A percentile compares a stretch with the other conserved stretches of the same genome.
These are phyloP conservation scores for Aleiodes alternator DNA, from an alignment of 2,888 invertebrate genomes.

Conservation along the genomic window DNA sequence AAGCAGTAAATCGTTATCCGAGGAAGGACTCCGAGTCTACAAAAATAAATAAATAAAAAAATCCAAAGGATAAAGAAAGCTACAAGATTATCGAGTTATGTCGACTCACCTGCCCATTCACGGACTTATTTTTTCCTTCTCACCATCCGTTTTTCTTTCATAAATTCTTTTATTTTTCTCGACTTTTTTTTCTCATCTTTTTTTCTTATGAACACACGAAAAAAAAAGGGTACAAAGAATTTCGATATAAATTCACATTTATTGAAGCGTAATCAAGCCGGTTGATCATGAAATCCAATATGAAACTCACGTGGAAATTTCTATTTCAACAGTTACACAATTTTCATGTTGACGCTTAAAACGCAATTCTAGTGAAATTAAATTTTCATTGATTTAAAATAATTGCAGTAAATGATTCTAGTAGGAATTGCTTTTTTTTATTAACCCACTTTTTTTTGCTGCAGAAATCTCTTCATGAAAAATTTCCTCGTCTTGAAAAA, in stretches of 20 bases:
- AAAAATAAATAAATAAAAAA: neutral
- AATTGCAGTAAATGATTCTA: neutral
- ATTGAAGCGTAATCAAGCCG: slow-evolving; percentile 33
- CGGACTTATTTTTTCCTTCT: neutral
- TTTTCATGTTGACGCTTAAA: slow-evolving; percentile 20
- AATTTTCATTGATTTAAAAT: slow-evolving; percentile 21
- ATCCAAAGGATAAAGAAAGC: neutral
- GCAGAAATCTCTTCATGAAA: too few relatives aligned
- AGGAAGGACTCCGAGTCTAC: slow-evolving; percentile 13
- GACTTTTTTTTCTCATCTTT: neutral
- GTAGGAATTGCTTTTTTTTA: too few relatives aligned
- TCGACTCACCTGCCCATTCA: neutral
- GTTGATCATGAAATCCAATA: slow-evolving; percentile 31
- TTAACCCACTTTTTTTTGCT: too few relatives aligned
- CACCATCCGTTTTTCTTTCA: neutral
- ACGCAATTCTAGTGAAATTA: slow-evolving; percentile 20
- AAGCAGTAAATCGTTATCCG: slow-evolving; percentile 33
- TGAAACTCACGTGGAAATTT: slow-evolving; percentile 8
- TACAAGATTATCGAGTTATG: slow-evolving; percentile 15
- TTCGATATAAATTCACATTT: slow-evolving; percentile 23
- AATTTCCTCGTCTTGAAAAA: too few relatives aligned
- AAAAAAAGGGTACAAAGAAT: too few relatives aligned
- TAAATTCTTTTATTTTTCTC: neutral
- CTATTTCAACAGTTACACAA: slow-evolving; percentile 24
- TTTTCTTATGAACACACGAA: too few relatives aligned